These are phyloP conservation scores for Hypotaenidia okinawae DNA, from an alignment of 2,797 vertebrate species.

Conservation along the genomic window DNA sequence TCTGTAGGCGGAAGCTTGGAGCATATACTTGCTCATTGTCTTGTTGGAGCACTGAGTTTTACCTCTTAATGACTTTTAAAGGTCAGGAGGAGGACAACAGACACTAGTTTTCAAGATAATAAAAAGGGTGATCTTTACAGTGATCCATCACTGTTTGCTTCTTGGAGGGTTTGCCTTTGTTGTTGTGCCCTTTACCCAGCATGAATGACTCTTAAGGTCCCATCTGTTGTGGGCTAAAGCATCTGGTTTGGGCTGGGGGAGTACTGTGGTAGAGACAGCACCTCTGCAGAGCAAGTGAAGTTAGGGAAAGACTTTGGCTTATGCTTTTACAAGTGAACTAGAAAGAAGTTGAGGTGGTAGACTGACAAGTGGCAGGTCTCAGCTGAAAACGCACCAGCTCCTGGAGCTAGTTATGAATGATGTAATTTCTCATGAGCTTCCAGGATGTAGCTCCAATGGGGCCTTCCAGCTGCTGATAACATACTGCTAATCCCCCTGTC, in stretches of 20 bases:
- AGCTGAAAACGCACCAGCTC: neutral
- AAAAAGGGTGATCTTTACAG: neutral
- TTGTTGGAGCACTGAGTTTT: neutral
- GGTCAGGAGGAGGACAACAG: slow-evolving; percentile 25
- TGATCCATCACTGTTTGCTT: neutral
- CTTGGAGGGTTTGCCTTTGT: neutral
- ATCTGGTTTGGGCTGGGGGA: neutral
- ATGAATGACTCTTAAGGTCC: neutral
- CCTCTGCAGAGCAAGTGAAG: neutral
- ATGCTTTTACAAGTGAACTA: neutral
- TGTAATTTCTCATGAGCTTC: neutral
- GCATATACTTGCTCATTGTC: neutral
- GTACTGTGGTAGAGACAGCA: neutral
- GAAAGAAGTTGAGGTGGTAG: neutral
- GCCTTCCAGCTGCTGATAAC: neutral
- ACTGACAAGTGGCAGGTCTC: neutral
- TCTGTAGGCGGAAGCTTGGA: neutral
- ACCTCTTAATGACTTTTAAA: slow-evolving; percentile 35
- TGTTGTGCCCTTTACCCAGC: neutral
- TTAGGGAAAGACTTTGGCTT: neutral
- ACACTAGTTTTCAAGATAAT: slow-evolving; percentile 14
- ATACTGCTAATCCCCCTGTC: neutral
- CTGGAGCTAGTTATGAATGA: neutral
- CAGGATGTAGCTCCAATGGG: neutral
- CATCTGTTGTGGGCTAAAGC: neutral